Evolutionary conservation across 2,888 invertebrate species (phyloP).

Genomic region (Aethes cnicana): DNA sequence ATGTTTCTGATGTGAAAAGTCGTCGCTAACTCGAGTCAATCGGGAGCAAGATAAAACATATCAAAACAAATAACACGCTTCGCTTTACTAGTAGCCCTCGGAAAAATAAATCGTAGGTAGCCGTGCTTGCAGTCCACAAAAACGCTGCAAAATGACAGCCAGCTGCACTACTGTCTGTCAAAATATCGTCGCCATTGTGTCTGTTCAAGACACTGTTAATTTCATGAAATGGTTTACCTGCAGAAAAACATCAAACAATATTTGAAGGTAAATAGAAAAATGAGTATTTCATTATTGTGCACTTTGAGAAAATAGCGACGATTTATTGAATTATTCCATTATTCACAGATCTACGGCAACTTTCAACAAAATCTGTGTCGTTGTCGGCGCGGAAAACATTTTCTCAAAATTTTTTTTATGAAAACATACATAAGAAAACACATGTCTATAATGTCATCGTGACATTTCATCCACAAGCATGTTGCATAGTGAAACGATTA

Average conservation of each 20-base stretch:
- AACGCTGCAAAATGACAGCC: constrained; percentile 22
- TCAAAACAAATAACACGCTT: constrained; percentile 16
- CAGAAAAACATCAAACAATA: too few species aligned
- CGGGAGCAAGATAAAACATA: constrained; percentile 45
- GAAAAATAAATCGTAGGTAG: constrained; percentile 7
- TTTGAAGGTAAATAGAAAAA: too few species aligned
- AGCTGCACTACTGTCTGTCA: constrained; percentile 28
- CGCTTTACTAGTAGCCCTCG: constrained; percentile 5
- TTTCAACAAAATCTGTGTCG: neutral
- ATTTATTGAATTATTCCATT: too few species aligned
- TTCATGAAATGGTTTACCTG: too few species aligned
- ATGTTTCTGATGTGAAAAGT: constrained; percentile 34
- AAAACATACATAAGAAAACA: too few species aligned
- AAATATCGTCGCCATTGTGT: constrained; percentile 20
- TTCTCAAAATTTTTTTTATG: too few species aligned
- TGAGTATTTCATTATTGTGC: too few species aligned
- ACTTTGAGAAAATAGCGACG: too few species aligned
- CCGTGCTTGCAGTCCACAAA: constrained; percentile 4
- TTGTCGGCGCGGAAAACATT: too few species aligned
- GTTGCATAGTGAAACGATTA: too few species aligned
- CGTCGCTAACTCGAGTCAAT: constrained; percentile 29
- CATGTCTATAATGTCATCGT: neutral
- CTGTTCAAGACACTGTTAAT: constrained; percentile 9
- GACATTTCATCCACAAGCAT: neutral
- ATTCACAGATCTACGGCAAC: too few species aligned